These are phyloP conservation scores for Malaclemys terrapin DNA, from an alignment of 2,113 vertebrate genomes.

Conservation along the genomic window DNA sequence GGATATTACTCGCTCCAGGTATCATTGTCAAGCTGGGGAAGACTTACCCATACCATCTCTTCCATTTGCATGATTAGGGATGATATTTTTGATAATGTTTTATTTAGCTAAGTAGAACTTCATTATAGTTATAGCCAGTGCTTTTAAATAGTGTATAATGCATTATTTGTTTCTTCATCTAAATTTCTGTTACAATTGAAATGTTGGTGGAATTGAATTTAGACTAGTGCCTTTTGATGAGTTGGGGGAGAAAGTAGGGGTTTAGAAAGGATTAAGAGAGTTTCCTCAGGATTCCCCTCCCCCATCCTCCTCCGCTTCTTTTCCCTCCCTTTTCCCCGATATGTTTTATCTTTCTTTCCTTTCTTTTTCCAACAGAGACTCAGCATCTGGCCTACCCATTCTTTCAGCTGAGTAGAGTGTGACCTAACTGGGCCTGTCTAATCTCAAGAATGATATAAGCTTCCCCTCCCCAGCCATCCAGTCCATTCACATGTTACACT, in stretches of 20 bases:
- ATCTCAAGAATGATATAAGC: background rate
- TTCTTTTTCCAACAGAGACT: background rate
- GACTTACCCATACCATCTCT: background rate
- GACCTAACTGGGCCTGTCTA: background rate
- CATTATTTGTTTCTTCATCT: background rate
- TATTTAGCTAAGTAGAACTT: background rate
- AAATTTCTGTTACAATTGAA: background rate
- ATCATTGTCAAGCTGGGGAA: conserved; percentile 11
- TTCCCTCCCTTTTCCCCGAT: background rate
- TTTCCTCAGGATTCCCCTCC: background rate
- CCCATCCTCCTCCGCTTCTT: fast-evolving
- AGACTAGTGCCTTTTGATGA: background rate
- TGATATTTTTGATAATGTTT: background rate
- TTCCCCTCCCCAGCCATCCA: background rate
- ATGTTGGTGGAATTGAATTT: background rate
- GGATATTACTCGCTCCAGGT: conserved; percentile 97
- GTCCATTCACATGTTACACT: background rate
- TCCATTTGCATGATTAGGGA: background rate
- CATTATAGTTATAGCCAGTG: background rate
- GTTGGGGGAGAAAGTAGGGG: background rate
- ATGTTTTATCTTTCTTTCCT: background rate
- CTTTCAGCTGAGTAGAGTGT: background rate
- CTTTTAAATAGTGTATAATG: background rate
- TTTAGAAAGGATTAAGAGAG: background rate
- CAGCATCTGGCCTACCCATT: background rate